Evolutionary conservation across 2,888 invertebrate genomes (phyloP).

Genomic region (Mactromeris polynyma): DNA sequence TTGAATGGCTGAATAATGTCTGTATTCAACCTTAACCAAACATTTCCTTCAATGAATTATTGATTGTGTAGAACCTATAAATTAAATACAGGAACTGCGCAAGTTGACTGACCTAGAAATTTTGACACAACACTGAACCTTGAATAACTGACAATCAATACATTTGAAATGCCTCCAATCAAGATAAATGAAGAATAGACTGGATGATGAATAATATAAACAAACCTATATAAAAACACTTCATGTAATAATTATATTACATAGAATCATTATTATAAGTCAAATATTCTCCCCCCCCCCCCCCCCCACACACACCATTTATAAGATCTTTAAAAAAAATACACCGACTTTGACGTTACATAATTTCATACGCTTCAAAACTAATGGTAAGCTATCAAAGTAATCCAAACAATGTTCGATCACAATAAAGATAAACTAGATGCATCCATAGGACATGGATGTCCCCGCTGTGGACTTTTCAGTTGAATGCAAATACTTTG

Average conservation of each 20-base stretch:
- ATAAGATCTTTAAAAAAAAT: not conserved
- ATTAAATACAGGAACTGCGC: no score
- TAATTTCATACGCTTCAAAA: no score
- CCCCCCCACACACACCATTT: not conserved
- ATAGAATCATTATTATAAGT: not conserved
- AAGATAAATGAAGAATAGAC: not conserved
- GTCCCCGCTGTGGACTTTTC: no score
- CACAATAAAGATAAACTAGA: no score
- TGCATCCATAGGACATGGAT: no score
- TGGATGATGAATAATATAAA: not conserved
- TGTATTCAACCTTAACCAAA: slow-evolving; percentile 2
- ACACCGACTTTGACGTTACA: not conserved
- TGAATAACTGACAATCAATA: not conserved
- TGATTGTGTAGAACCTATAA: not conserved
- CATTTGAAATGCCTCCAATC: not conserved
- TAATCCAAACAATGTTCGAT: no score
- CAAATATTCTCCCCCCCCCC: not conserved
- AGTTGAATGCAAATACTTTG: no score
- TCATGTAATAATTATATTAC: not conserved
- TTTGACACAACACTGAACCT: not conserved
- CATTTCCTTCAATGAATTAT: not conserved
- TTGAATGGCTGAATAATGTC: not conserved
- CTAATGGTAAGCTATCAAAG: no score
- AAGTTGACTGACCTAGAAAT: not conserved
- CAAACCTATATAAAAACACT: not conserved